A percentile compares a stretch with the other conserved stretches of the same genome.
Evolutionary conservation across 2,888 invertebrate genomes (phyloP).

Genomic region (Brachylomia viminalis): DNA sequence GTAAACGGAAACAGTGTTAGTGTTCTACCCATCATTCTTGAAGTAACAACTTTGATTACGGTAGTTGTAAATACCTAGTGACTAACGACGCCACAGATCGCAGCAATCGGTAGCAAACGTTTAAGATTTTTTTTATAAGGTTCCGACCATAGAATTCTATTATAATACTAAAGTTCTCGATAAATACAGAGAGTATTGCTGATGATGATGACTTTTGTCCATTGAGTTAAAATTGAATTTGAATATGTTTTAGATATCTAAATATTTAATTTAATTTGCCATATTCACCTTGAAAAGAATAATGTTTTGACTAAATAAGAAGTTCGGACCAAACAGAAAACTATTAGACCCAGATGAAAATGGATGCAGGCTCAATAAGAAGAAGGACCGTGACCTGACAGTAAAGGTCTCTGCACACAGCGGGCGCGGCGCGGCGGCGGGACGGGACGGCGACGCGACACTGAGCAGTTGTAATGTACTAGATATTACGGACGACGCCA

Average conservation of each 20-base stretch:
- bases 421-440: too few species aligned
- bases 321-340: neutral
- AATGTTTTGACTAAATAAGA: neutral
- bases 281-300: neutral
- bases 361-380: neutral
- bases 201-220: neutral
- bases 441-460: too few species aligned
- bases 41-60: neutral
- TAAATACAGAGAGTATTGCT: neutral
- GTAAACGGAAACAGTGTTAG: neutral
- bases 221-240: neutral
- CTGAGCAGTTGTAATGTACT: too few species aligned
- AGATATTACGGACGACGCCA: too few species aligned
- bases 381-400: neutral
- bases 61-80: conserved; percentile 3
- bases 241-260: neutral
- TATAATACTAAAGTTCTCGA: neutral
- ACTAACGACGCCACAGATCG: too few species aligned
- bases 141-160: too few species aligned
- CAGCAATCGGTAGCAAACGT: too few species aligned
- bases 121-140: too few species aligned
- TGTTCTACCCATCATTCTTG: neutral
- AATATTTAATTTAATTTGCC: neutral
- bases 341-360: neutral
- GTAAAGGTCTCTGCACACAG: too few species aligned